Evolutionary conservation across 2,888 invertebrate species (phyloP).

Genomic region (Cantharis nigra): DNA sequence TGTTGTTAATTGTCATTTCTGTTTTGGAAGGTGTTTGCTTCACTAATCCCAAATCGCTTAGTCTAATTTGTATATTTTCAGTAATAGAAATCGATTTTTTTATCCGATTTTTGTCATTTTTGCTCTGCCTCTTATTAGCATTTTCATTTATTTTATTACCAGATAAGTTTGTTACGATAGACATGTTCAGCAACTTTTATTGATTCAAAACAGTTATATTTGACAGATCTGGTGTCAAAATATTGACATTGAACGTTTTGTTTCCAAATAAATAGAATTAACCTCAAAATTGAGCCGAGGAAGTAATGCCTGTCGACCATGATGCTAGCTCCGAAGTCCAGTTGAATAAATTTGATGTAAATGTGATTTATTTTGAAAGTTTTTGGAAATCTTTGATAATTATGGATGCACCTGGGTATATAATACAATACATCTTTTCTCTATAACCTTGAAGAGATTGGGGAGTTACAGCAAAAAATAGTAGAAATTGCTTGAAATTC

Average conservation of each 20-base stretch:
- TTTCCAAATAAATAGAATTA: not conserved
- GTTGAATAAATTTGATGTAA: too few relatives aligned
- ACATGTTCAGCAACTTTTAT: not conserved
- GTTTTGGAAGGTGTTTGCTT: not conserved
- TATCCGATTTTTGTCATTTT: not conserved
- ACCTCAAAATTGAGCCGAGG: too few relatives aligned
- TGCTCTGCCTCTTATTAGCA: not conserved
- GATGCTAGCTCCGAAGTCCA: too few relatives aligned
- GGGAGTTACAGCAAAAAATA: too few relatives aligned
- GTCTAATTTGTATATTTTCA: not conserved
- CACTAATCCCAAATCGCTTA: conserved; percentile 3
- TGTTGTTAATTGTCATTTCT: conserved; percentile 17
- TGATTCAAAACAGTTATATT: not conserved
- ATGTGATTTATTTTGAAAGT: too few relatives aligned
- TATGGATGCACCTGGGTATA: too few relatives aligned
- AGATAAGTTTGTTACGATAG: not conserved
- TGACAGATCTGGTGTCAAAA: not conserved
- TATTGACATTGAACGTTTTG: not conserved
- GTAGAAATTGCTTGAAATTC: too few relatives aligned
- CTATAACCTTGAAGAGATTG: too few relatives aligned
- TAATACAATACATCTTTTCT: too few relatives aligned
- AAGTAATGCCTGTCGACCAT: too few relatives aligned
- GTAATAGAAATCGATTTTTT: not conserved
- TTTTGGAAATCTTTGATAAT: too few relatives aligned
- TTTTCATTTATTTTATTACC: not conserved